These are phyloP conservation scores for Parthenolecanium corni DNA, from an alignment of 2,888 invertebrate genomes.

Conservation along the genomic window DNA sequence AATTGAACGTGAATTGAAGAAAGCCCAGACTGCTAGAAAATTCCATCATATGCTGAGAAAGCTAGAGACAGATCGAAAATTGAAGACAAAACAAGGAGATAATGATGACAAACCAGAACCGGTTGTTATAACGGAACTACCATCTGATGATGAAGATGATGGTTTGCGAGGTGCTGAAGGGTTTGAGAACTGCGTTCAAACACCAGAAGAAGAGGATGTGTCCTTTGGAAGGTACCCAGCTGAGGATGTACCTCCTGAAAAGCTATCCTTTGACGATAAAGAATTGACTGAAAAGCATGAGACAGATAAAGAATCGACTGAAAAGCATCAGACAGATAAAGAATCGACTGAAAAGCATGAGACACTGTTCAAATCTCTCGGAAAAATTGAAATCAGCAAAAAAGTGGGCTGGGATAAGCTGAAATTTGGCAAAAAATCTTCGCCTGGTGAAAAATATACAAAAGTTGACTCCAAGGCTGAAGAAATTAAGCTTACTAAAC, in stretches of 20 bases:
- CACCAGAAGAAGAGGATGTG: conserved; percentile 8
- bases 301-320: too few species aligned
- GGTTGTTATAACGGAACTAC: conserved; percentile 5
- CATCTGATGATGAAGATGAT: neutral
- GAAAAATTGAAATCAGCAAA: too few species aligned
- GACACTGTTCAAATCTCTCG: too few species aligned
- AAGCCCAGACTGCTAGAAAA: conserved; percentile 8
- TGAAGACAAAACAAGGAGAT: neutral
- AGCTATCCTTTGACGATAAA: too few species aligned
- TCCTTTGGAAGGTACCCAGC: neutral
- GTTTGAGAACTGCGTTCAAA: neutral
- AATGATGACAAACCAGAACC: conserved; percentile 19
- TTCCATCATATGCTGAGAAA: conserved; percentile 3
- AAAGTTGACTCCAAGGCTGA: too few species aligned
- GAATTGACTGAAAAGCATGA: too few species aligned
- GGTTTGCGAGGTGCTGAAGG: neutral
- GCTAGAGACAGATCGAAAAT: conserved; percentile 14
- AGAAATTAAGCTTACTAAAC: too few species aligned
- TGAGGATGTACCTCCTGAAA: neutral
- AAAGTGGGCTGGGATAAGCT: too few species aligned
- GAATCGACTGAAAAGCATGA: too few species aligned
- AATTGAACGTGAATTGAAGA: neutral
- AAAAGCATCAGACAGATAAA: too few species aligned
- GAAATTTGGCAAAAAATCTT: too few species aligned
- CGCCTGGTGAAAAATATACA: too few species aligned